Evolutionary conservation across 1,140 invertebrate species (phyloP), one percentile per base, ranked within the genome.

Genomic region (Panonychus citri): DNA sequence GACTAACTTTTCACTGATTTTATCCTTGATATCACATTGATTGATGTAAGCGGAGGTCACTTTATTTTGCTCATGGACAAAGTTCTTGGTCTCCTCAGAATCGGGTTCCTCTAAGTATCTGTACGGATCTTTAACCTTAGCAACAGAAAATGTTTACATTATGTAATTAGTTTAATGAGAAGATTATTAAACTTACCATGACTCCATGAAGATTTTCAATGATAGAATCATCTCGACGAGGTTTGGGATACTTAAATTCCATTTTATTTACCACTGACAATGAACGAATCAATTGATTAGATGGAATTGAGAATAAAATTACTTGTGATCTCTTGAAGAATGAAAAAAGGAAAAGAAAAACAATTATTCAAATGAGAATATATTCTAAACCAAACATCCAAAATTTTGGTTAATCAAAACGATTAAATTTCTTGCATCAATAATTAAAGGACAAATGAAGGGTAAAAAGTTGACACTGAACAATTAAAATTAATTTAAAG

Each of bases 101-200:
- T 97, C 86, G 1, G 91, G 89, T 73, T 97, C 83, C 72, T 98
- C 94, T 25, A 98, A 69, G 89, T 89, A 97, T 49, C 90, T 78
- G 68, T 97, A 98, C 0, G 89, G 85, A 73, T 98, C 93, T 60
- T 68, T 57, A 57, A 96, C 75, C 86, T 93, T 56, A 56, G 62
- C 25, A 54, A 30, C 57, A 57, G 8, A 42, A 39, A 42, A 13
- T n/a, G n/a, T n/a, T n/a, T n/a, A n/a, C n/a, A n/a, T n/a, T n/a
- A 5, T 12, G 3, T 5, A 56, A 50, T 40, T n/a, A 50, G 13
- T 13, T 34, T 25, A 28, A 19, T 17, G 12, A 13, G 17, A 51
- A 15, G 25, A 3, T 34, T 17, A 19, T 13, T 4, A 21, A 56
- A 15, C 63, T 70, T 74, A 88, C 85, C 77, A 86, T 77, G 40